These are phyloP conservation scores for Harpalus rufipes DNA, from an alignment of 2,888 invertebrate species.

Conservation along the genomic window DNA sequence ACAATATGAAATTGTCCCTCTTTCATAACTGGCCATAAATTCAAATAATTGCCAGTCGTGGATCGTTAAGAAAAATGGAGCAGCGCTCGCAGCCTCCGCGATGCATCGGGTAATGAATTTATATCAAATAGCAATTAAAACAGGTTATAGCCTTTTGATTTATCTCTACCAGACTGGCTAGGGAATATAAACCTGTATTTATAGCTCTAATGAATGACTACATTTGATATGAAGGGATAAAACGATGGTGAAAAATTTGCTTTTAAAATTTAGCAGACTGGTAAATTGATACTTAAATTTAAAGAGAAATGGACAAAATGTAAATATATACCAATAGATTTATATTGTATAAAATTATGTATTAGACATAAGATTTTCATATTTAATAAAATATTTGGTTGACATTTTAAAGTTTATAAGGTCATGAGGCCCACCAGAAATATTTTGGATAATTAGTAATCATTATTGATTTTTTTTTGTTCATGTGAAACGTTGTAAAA, in stretches of 20 bases:
- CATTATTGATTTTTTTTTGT: no score
- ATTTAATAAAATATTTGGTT: no score
- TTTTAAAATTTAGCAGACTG: background rate
- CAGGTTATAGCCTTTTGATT: slow-evolving; percentile 56
- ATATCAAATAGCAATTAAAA: slow-evolving; percentile 66
- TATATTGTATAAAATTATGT: no score
- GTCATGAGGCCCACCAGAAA: no score
- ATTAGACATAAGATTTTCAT: no score
- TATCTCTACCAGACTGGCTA: slow-evolving; percentile 19
- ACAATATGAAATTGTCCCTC: slow-evolving; percentile 38
- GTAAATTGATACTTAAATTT: no score
- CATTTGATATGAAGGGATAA: slow-evolving; percentile 22
- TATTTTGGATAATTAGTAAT: no score
- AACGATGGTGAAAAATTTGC: background rate
- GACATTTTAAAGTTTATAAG: no score
- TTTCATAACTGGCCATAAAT: slow-evolving; percentile 43
- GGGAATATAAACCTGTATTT: slow-evolving; percentile 36
- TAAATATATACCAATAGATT: no score
- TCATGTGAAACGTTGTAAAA: no score
- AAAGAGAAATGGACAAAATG: no score
- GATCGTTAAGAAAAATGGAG: slow-evolving; percentile 48
- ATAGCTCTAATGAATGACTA: slow-evolving; percentile 23
- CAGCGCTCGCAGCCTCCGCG: slow-evolving; percentile 21
- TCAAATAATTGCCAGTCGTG: slow-evolving; percentile 21
- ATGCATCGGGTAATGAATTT: slow-evolving; percentile 59